These are phyloP conservation scores for Poecilia gillii DNA, from an alignment of 2,797 vertebrate genomes.

Conservation along the genomic window DNA sequence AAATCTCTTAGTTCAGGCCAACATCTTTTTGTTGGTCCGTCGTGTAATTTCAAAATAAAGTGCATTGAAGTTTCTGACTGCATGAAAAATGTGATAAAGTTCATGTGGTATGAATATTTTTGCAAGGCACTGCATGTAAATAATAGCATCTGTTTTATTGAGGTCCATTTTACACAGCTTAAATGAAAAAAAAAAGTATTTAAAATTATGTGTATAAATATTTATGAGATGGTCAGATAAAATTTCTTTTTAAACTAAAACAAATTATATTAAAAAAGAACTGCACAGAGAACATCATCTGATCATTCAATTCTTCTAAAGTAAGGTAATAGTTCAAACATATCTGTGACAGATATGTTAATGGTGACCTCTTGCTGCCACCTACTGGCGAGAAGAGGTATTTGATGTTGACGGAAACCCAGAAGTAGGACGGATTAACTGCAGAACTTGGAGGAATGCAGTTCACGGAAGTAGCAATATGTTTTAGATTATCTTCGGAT, in stretches of 20 bases:
- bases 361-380: background rate
- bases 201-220: background rate
- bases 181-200: background rate
- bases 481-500: background rate
- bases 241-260: background rate
- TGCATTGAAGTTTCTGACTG: background rate
- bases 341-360: background rate
- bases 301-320: background rate
- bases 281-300: background rate
- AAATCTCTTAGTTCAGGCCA: background rate
- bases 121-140: background rate
- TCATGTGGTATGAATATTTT: background rate
- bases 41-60: background rate
- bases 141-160: background rate
- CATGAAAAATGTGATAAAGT: background rate
- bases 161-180: background rate
- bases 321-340: background rate
- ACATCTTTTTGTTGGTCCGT: background rate
- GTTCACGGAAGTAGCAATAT: background rate
- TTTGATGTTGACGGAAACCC: too few species aligned
- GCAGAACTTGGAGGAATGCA: background rate
- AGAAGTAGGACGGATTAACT: background rate
- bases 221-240: background rate
- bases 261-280: background rate
- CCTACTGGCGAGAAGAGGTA: background rate